Evolutionary conservation across 2,113 vertebrate species (phyloP), one percentile per base, ranked within the genome.

Genomic region (Zosterops japonicus): DNA sequence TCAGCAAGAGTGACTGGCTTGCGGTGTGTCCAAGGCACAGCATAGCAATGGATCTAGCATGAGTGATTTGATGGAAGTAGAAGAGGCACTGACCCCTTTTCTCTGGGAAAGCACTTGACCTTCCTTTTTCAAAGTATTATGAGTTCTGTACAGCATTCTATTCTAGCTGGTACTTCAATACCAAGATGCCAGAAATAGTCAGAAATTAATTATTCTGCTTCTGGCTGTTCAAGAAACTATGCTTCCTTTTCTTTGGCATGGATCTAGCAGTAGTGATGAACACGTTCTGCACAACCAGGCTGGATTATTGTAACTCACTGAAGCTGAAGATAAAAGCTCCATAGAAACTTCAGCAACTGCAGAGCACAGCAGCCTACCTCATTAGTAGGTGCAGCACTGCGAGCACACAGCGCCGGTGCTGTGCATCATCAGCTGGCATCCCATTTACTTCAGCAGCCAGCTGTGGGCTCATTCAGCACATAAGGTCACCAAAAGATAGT

Each of bases 281-380:
- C 86, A 33, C 0, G 0, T 92, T 93, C 76, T 83, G 86, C 60
- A 52, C 75, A 77, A 70, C 42, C 59, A 49, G 28, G n/a, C 76
- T 95, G 83, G 68, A 65, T 89, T 96, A 68, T 82, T 92, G 72
- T 90, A 78, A 60, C 52, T 89, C 76, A 10, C 72, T 94, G 93
- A 77, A 95, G 94, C 84, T 63, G 76, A 94, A 96, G 87, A 83
- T 95, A 89, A 96, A 93, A 95, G 90, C 88, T 90, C 69, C 36
- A 19, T 8, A 89, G 90, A 94, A 95, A 61, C 88, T 93, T 74
- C 36, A 82, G 63, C 83, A 78, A 46, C 76, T 24, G 2, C 52
- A 21, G 61, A 89, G 82, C 46, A 0, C 95, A 95, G 95, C 94
- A 95, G 57, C 87, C 93, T 61, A n/a, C 63, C 95, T 97, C 94